Evolutionary conservation across 1,140 invertebrate species (phyloP).

Genomic region (Radopholus similis): DNA sequence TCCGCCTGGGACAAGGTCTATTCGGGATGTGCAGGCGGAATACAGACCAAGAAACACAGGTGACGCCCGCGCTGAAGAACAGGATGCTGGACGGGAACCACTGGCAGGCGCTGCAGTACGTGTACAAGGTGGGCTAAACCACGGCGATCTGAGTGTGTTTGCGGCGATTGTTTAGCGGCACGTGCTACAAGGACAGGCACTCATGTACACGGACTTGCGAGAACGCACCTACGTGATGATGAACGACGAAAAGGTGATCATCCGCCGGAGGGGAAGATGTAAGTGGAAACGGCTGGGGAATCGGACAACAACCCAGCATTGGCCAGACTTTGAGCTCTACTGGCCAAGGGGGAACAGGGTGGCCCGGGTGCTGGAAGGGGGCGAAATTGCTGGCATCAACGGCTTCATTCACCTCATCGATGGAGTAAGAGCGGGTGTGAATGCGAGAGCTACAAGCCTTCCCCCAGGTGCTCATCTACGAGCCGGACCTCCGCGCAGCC

Average conservation of each 20-base stretch:
- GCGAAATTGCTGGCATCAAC: slow-evolving; percentile 60
- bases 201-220: slow-evolving; percentile 57
- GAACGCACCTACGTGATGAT: slow-evolving; percentile 59
- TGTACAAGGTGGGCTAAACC: slow-evolving; percentile 43
- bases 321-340: slow-evolving; percentile 58
- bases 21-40: no score
- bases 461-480: slow-evolving; percentile 41
- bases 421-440: slow-evolving; percentile 1
- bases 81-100: slow-evolving; percentile 56
- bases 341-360: slow-evolving; percentile 59
- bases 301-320: neutral
- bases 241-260: slow-evolving; percentile 60
- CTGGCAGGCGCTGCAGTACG: slow-evolving; percentile 58
- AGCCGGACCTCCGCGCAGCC: slow-evolving; percentile 41
- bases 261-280: slow-evolving; percentile 57
- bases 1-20: slow-evolving; percentile 68
- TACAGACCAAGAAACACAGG: slow-evolving; percentile 30
- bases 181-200: slow-evolving; percentile 56
- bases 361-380: slow-evolving; percentile 54
- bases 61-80: slow-evolving; percentile 40
- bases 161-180: slow-evolving; percentile 29
- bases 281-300: slow-evolving; percentile 13
- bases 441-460: neutral
- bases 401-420: slow-evolving; percentile 55
- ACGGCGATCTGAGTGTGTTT: neutral